Conservation (phyloP, 2,888 invertebrate species). For the Diloba caeruleocephala region DNA sequence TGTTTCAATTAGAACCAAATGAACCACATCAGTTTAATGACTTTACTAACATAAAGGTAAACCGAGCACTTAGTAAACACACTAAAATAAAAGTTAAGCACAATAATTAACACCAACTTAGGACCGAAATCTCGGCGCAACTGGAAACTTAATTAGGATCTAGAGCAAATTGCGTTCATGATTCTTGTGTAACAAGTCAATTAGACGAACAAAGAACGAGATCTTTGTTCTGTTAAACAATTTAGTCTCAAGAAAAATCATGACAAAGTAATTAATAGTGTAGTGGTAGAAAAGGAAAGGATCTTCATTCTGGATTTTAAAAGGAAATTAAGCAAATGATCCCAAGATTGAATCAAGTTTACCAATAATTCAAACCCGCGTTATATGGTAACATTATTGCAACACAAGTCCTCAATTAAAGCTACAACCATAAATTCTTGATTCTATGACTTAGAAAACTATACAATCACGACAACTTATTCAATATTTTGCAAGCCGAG, state of each 20-base stretch:
- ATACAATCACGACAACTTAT: conserved; percentile 10
- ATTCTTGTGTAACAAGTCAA: conserved; percentile 34
- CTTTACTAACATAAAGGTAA: neutral
- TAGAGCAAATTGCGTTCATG: conserved; percentile 24
- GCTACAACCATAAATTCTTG: neutral
- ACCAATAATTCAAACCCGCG: no score
- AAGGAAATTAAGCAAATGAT: no score
- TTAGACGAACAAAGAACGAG: conserved; percentile 27
- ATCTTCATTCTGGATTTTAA: no score
- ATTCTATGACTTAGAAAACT: neutral
- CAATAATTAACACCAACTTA: conserved; percentile 26
- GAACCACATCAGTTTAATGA: neutral
- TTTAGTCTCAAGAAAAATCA: conserved; percentile 9
- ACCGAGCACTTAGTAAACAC: conserved; percentile 5
- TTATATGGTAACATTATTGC: no score
- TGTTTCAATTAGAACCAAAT: conserved; percentile 1
- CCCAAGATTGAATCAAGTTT: no score
- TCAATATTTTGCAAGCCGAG: conserved; percentile 24
- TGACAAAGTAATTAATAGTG: neutral
- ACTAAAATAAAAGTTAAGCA: conserved; percentile 24
- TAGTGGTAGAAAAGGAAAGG: no score
- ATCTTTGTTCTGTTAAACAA: conserved; percentile 12
- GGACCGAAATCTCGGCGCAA: conserved; percentile 19
- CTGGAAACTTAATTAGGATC: conserved; percentile 34
- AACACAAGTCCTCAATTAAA: neutral